Evolutionary conservation across 2,113 vertebrate species (phyloP), one percentile per base, ranked within the genome.

Genomic region (human): DNA sequence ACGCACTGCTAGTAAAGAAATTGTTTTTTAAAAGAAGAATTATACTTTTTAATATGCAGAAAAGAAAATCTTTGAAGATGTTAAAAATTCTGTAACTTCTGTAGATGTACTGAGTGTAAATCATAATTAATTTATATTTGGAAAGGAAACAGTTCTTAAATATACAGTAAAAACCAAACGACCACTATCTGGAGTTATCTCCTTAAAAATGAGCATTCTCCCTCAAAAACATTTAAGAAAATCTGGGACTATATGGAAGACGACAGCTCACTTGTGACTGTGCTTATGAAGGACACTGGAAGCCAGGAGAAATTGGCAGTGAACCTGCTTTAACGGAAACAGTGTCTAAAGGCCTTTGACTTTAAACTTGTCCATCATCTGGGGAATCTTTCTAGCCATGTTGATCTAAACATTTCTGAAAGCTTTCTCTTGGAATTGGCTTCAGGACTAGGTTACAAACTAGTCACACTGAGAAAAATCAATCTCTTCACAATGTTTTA

Each of bases 381-480:
- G 23, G 43, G n/a, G 35, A 85, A 76, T n/a, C 50, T 66, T 66
- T 61, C 57, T 90, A 57, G 50, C 38, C 32, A 25, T 4, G 8
- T 1, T 43, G 40, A 38, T 40, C 8, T 70, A 79, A 82, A 94
- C 25, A 45, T 30, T 89, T 85, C 72, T 91, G 59, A 59, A 82
- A 10, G 20, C 22, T n/a, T 83, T 68, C 78, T 83, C 64, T 92
- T 48, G 64, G 11, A 72, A 80, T 43, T 81, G 23, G 52, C 43
- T 92, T 76, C 17, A 55, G 86, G 89, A 89, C 22, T 40, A 93
- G 80, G 57, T 84, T 57, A 80, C 87, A 93, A 75, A 85, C 72
- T n/a, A 72, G 52, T 70, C 59, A n/a, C 11, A 43, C 40, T 43
- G 35, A 48, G 66, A 89, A 86, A 90, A 66, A 48, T 70, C 59